phyloP scores from a whole-genome alignment of 2,113 vertebrate genomes.

The Xiphophorus hellerii region DNA sequence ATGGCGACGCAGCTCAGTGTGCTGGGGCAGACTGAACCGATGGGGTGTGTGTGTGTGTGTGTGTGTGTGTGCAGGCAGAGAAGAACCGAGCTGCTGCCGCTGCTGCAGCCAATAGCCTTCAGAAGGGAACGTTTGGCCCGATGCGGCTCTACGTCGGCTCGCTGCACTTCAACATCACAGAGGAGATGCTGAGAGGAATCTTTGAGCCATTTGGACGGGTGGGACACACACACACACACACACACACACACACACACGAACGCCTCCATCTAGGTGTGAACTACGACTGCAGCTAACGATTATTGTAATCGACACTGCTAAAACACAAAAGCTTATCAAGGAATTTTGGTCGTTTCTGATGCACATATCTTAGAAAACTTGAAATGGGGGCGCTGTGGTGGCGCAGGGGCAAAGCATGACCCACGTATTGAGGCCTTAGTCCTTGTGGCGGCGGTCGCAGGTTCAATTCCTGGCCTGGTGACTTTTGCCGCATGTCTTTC shows the following conservation, averaged over 20 bases:
- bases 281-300: background rate
- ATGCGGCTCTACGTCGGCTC: slow-evolving; percentile 96
- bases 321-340: too few relatives aligned
- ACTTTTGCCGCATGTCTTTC: too few relatives aligned
- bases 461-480: too few relatives aligned
- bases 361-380: too few relatives aligned
- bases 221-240: slow-evolving; percentile 18
- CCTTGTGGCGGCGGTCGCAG: too few relatives aligned
- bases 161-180: slow-evolving; percentile 96
- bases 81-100: slow-evolving; percentile 96
- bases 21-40: background rate
- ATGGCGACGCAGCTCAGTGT: background rate
- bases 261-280: background rate
- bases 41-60: background rate
- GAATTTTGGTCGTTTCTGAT: too few relatives aligned
- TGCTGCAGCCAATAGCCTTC: slow-evolving; percentile 92
- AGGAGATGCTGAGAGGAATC: slow-evolving; percentile 97
- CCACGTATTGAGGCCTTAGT: too few relatives aligned
- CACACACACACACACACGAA: background rate
- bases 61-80: slow-evolving; percentile 83
- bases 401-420: too few relatives aligned
- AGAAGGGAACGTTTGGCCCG: slow-evolving; percentile 90
- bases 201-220: slow-evolving; percentile 97
- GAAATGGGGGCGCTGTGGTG: too few relatives aligned
- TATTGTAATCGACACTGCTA: too few relatives aligned